Base-by-base conservation (phyloP, 1,140 invertebrate species). In the Zaprionus gabonicus region DNA sequence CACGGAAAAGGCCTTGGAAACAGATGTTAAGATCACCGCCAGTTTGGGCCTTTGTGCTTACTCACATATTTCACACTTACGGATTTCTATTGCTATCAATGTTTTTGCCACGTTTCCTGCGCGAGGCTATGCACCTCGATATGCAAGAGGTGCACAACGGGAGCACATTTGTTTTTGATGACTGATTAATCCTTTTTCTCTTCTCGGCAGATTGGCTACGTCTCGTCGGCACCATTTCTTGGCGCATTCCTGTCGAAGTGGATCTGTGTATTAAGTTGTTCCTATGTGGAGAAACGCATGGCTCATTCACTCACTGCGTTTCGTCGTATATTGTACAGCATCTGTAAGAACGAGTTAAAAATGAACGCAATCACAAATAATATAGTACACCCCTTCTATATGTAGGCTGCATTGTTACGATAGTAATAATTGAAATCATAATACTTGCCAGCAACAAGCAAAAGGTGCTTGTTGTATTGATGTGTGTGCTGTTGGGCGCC, bases 11-110 rank as follows among this genome's bases (percentile, higher is more conserved):
- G 27, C 91, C 91, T 10, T 92, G 91, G 91, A 84, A 55, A 13
- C 55, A 55, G 1, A 38, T 92, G 34, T 25, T 92, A 3, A 82
- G 64, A 1, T 86, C 87, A 0, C 20, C 67, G 27, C 79, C 91
- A 1, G 76, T 78, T 0, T 78, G 80, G 12, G 82, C 87, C 1
- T 92, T 92, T 27, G 38, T 91, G 6, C 57, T 92, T n/a, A 92
- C 91, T 12, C 91, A 92, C 23, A 44, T 87, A 27, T 91, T 86
- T 7, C 91, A 92, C 31, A 91, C 67, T 46, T 92, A 82, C 62
- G 84, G 76, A 7, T 81, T 82, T 12, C 73, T 92, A 27, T 36
- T 92, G 1, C 25, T 92, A 0, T 62, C 71, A 0, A 38, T 84
- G 15, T 27, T 75, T 28, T 58, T 92, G 69, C 91, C 91, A 1